Base-by-base conservation (phyloP, 2,888 invertebrate genomes). In the Lasioglossum lativentre region DNA sequence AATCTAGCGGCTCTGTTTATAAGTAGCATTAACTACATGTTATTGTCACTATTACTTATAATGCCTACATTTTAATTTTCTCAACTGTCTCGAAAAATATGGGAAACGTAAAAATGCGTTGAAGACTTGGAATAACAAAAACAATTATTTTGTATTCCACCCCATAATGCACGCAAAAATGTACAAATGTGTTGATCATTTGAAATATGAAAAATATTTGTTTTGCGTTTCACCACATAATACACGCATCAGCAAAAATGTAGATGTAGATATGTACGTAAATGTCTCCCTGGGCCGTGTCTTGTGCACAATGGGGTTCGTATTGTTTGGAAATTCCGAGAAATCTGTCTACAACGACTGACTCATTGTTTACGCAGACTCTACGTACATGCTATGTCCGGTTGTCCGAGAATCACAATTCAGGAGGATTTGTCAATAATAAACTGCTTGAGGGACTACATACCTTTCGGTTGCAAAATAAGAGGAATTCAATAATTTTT, bases 261-360 rank as follows among this genome's bases (percentile, higher is more conserved):
- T 52, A 2, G 5, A 6, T 19, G 47, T 19, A 52, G 52, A 8
- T 52, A 23, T 23, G 52, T 8, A 27, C 12, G 59, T 14, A 27
- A 1, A 23, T 34, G 38, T 66, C 38, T 66, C 19, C 66, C 66
- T 34, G 10, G 1, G 66, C 23, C 66, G 30, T 34, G 66, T 34
- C 66, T 38, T 34, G 0, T 23, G 16, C 38, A 19, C 38, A 38
- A 34, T 23, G 38, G 38, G 68, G 23, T n/a, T 68, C 34, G 1
- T 19, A 23, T 10, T 38, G 38, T 68, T 68, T 23, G 68, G 34
- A 34, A 23, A 38, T 68, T 68, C 68, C 68, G 10, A 68, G 68
- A 68, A 68, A 68, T 68, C 68, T 38, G 68, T 68, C 68, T 68
- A 38, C 38, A 38, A 68, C 38, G 68, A 68, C 68, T 38, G 68